Percentiles rank a stretch among this genome's conserved stretches.
These are phyloP conservation scores for Petrocephalus microphthalmus DNA, from an alignment of 2,113 vertebrate genomes.

Conservation along the genomic window DNA sequence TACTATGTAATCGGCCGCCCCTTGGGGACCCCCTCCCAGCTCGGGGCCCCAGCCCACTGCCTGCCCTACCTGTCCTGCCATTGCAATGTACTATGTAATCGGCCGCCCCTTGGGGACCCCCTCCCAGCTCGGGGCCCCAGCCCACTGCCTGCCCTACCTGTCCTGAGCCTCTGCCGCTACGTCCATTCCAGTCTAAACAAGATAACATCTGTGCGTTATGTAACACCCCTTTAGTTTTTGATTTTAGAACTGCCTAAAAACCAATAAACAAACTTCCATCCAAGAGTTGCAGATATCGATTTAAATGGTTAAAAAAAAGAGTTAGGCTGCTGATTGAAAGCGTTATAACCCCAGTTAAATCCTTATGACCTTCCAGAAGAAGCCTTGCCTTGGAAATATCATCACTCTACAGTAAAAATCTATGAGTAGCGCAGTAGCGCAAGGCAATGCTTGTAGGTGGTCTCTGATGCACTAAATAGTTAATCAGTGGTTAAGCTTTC, in stretches of 20 bases:
- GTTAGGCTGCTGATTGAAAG: background rate
- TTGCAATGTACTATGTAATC: no score
- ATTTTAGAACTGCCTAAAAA: background rate
- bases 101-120: no score
- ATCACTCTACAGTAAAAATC: background rate
- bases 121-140: no score
- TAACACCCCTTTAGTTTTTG: background rate
- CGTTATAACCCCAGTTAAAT: background rate
- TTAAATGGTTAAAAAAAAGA: background rate
- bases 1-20: no score
- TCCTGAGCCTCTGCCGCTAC: background rate
- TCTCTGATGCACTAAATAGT: background rate
- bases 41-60: no score
- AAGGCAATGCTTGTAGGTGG: background rate
- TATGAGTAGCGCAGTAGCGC: background rate
- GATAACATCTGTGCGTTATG: background rate
- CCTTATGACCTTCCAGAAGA: background rate
- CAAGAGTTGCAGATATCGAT: background rate
- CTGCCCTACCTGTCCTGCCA: no score
- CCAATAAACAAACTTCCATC: background rate
- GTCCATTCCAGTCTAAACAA: background rate
- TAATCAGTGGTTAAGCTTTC: background rate
- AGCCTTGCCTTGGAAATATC: background rate
- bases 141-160: no score
- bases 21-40: no score